These are phyloP conservation scores for Goniozus legneri DNA, from an alignment of 1,140 invertebrate genomes.

Conservation along the genomic window DNA sequence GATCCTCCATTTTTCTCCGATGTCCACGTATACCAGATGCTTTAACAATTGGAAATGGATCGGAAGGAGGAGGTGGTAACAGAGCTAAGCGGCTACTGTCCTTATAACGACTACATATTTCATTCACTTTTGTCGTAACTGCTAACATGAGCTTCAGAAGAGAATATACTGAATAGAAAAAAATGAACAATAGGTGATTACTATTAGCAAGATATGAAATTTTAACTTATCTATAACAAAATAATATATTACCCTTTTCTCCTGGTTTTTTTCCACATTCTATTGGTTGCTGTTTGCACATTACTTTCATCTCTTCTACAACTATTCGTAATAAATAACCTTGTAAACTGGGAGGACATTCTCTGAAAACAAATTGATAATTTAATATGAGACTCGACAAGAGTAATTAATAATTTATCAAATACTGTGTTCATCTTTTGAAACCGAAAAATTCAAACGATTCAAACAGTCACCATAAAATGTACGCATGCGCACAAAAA, in stretches of 20 bases:
- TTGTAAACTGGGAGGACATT: constrained; percentile 65
- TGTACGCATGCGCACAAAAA: too few species aligned
- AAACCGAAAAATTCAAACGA: neutral
- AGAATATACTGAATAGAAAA: constrained; percentile 61
- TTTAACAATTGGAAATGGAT: constrained; percentile 53
- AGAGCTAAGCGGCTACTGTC: constrained; percentile 60
- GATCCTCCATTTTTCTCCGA: constrained; percentile 82
- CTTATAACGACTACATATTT: constrained; percentile 65
- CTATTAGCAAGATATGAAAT: neutral
- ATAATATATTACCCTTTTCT: constrained; percentile 1
- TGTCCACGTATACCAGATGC: constrained; percentile 74
- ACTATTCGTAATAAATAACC: constrained; percentile 62
- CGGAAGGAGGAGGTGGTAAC: constrained; percentile 55
- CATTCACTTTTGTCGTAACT: constrained; percentile 67
- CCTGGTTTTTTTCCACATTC: constrained; percentile 62
- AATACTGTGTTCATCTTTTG: too few species aligned
- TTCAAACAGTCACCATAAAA: neutral
- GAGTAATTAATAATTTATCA: too few species aligned
- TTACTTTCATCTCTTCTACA: constrained; percentile 61
- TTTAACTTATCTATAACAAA: neutral
- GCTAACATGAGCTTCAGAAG: constrained; percentile 70
- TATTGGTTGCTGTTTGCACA: constrained; percentile 62
- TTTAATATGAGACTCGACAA: too few species aligned
- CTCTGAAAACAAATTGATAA: constrained; percentile 52
- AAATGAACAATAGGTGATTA: neutral